A percentile compares a stretch with the other conserved stretches of the same genome.
These are phyloP conservation scores for Sebastiscus tertius DNA, from an alignment of 2,797 vertebrate genomes.

Conservation along the genomic window DNA sequence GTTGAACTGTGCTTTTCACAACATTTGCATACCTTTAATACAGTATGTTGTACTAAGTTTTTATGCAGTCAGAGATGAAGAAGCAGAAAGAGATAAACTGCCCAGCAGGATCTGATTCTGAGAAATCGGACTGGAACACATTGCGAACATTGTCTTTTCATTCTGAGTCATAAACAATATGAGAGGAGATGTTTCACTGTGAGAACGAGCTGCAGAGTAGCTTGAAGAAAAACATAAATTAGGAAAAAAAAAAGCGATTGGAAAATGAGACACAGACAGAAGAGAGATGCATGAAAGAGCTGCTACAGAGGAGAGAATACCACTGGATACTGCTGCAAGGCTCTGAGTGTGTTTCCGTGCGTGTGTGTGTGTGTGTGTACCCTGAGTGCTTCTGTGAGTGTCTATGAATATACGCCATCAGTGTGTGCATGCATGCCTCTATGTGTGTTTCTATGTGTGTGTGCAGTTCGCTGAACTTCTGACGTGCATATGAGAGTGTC, in stretches of 20 bases:
- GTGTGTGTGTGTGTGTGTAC: slow-evolving; percentile 15
- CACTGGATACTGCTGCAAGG: slow-evolving; percentile 50
- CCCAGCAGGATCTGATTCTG: slow-evolving; percentile 25
- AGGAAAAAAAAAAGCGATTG: neutral
- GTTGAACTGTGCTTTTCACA: neutral
- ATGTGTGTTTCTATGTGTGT: neutral
- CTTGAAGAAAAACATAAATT: neutral
- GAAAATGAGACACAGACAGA: slow-evolving; percentile 27
- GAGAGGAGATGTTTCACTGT: slow-evolving; percentile 11
- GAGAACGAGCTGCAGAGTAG: slow-evolving; percentile 14
- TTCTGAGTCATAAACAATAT: slow-evolving; percentile 30
- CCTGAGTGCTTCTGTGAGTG: slow-evolving; percentile 23
- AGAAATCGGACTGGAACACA: slow-evolving; percentile 22
- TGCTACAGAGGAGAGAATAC: slow-evolving; percentile 21
- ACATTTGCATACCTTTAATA: neutral
- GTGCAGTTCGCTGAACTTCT: slow-evolving; percentile 33
- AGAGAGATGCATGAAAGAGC: slow-evolving; percentile 15
- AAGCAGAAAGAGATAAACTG: neutral
- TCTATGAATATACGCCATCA: slow-evolving; percentile 28
- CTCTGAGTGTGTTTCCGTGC: slow-evolving; percentile 13
- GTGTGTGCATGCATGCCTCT: slow-evolving; percentile 11
- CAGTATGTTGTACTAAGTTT: neutral
- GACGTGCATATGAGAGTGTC: slow-evolving; percentile 50
- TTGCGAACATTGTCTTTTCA: slow-evolving; percentile 33
- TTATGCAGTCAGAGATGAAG: neutral